Evolutionary conservation across 1,140 invertebrate species (phyloP).

Genomic region (Anoplophora glabripennis): DNA sequence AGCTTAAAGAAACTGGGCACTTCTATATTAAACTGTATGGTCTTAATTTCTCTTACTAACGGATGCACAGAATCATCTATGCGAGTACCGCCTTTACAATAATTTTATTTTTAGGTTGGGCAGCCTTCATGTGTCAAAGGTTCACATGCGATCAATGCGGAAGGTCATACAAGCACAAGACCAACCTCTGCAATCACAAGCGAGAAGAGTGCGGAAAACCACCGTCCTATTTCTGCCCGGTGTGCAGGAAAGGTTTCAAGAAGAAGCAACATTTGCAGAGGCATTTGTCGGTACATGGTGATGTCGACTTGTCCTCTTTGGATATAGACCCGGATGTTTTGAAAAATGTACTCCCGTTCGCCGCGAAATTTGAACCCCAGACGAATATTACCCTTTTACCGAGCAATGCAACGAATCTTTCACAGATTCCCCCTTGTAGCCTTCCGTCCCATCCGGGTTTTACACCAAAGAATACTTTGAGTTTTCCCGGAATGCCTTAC

Average conservation of each 20-base stretch:
- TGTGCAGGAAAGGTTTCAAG: slow-evolving; percentile 71
- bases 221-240: slow-evolving; percentile 49
- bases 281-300: slow-evolving; percentile 43
- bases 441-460: too few species aligned
- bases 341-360: background rate
- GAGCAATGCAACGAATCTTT: too few species aligned
- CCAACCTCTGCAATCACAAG: slow-evolving; percentile 40
- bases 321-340: slow-evolving; percentile 16
- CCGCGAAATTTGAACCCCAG: too few species aligned
- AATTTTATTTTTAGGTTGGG: slow-evolving; percentile 10
- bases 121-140: slow-evolving; percentile 10
- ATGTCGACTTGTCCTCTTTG: slow-evolving; percentile 3
- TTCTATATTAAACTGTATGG: too few species aligned
- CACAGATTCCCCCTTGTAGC: too few species aligned
- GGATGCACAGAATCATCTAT: too few species aligned
- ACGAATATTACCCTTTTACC: too few species aligned
- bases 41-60: too few species aligned
- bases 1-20: too few species aligned
- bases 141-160: slow-evolving; percentile 40
- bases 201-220: slow-evolving; percentile 40
- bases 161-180: slow-evolving; percentile 40
- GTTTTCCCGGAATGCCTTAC: too few species aligned
- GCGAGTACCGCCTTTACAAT: background rate
- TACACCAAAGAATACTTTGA: too few species aligned
- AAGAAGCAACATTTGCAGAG: slow-evolving; percentile 53